These are phyloP conservation scores for Chymomyza amoena DNA, from an alignment of 2,888 invertebrate species.

Conservation along the genomic window DNA sequence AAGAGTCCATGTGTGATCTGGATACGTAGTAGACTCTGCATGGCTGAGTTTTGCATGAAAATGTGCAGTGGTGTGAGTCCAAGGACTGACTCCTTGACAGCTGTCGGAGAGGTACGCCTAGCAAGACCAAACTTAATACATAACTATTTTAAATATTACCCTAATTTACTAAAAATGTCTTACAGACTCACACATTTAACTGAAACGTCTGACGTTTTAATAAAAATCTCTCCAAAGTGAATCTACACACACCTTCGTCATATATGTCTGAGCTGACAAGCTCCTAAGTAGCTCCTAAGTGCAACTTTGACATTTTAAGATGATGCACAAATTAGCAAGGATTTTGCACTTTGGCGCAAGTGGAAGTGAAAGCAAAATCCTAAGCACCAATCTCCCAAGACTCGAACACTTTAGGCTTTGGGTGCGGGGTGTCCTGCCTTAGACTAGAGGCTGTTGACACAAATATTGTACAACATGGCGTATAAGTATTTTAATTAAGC, in stretches of 20 bases:
- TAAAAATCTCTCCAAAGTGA: neutral
- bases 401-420: neutral
- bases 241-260: neutral
- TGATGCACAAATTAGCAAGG: slow-evolving; percentile 58
- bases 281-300: neutral
- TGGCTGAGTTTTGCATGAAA: no score
- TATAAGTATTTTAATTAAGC: slow-evolving; percentile 73
- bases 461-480: slow-evolving; percentile 65
- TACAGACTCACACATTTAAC: no score
- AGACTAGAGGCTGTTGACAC: slow-evolving; percentile 64
- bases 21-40: no score
- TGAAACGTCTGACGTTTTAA: neutral
- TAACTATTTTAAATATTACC: no score
- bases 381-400: neutral
- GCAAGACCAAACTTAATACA: no score
- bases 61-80: no score
- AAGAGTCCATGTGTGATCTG: no score
- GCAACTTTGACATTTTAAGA: slow-evolving; percentile 55
- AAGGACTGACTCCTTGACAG: no score
- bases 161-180: no score
- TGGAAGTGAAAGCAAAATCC: neutral
- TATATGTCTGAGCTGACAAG: neutral
- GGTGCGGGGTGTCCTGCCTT: neutral
- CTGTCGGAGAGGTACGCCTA: no score
- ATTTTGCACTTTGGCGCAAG: slow-evolving; percentile 60